These are phyloP conservation scores for Eulemur rufifrons DNA, from an alignment of 2,113 vertebrate genomes.

Conservation along the genomic window DNA sequence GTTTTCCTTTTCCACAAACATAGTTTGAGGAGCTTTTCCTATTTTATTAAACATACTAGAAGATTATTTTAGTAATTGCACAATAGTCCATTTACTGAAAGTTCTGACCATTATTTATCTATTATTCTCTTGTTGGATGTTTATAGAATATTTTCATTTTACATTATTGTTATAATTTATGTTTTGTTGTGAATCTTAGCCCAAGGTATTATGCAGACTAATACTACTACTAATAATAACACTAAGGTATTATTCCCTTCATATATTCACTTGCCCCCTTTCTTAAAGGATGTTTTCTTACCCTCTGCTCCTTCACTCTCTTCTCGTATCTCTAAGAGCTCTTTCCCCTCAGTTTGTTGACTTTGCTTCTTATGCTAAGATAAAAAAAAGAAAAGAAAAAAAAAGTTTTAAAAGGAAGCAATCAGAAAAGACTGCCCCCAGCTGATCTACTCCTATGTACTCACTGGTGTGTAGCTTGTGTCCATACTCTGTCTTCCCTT, in stretches of 20 bases:
- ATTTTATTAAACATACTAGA: neutral
- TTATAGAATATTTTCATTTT: neutral
- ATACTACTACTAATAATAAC: neutral
- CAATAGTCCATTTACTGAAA: neutral
- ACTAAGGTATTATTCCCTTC: neutral
- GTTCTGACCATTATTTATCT: neutral
- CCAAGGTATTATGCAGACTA: neutral
- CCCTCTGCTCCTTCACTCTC: neutral
- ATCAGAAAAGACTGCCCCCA: neutral
- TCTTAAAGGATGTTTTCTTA: neutral
- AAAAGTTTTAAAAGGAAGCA: neutral
- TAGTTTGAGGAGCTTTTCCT: neutral
- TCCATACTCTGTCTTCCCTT: neutral
- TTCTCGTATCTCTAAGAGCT: neutral
- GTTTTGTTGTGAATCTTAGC: neutral
- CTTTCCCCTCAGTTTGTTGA: neutral
- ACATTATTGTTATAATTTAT: neutral
- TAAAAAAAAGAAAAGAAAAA: too few relatives aligned
- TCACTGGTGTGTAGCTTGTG: neutral
- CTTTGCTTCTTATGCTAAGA: neutral
- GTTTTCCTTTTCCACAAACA: neutral
- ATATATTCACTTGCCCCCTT: neutral
- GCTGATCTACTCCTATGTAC: neutral
- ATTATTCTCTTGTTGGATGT: neutral
- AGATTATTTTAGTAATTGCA: neutral